phyloP scores from a whole-genome alignment of 2,888 invertebrate genomes.

The Rhamphomyia laevipes region DNA sequence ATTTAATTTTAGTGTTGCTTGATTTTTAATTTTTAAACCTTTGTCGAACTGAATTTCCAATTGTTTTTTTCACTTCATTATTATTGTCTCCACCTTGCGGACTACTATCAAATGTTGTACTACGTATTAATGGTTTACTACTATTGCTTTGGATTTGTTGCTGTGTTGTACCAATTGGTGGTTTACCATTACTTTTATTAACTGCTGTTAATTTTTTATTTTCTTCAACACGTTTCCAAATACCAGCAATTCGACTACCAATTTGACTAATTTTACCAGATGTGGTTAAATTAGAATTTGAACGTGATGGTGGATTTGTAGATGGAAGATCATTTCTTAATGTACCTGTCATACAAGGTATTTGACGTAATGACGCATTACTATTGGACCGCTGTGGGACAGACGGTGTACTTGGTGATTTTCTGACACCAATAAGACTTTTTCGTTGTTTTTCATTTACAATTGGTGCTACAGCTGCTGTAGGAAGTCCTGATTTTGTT shows the following conservation, averaged over 20 bases:
- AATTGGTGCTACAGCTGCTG: neutral
- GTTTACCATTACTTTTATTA: slow-evolving; percentile 16
- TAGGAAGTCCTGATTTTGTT: slow-evolving; percentile 13
- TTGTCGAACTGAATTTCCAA: no score
- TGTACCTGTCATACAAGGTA: slow-evolving; percentile 17
- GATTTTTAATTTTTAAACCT: no score
- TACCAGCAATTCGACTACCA: slow-evolving; percentile 34
- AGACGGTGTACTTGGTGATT: slow-evolving; percentile 18
- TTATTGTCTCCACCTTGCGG: slow-evolving; percentile 15
- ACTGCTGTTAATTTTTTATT: slow-evolving; percentile 2
- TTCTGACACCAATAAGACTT: slow-evolving; percentile 15
- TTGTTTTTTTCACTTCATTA: no score
- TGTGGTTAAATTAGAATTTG: slow-evolving; percentile 31
- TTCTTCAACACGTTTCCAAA: slow-evolving; percentile 35
- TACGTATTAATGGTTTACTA: slow-evolving; percentile 24
- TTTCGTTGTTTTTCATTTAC: slow-evolving; percentile 10
- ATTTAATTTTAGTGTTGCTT: no score
- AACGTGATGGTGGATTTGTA: slow-evolving; percentile 35
- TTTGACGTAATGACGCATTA: slow-evolving; percentile 27
- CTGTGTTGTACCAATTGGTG: slow-evolving; percentile 10
- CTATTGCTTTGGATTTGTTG: neutral
- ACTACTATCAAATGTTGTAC: slow-evolving; percentile 34
- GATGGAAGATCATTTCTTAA: slow-evolving; percentile 23
- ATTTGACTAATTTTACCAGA: slow-evolving; percentile 28
- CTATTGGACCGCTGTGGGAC: slow-evolving; percentile 34